These are phyloP conservation scores for Pocillopora verrucosa DNA, from an alignment of 64 coral and sea anemone genomes.

Conservation along the genomic window DNA sequence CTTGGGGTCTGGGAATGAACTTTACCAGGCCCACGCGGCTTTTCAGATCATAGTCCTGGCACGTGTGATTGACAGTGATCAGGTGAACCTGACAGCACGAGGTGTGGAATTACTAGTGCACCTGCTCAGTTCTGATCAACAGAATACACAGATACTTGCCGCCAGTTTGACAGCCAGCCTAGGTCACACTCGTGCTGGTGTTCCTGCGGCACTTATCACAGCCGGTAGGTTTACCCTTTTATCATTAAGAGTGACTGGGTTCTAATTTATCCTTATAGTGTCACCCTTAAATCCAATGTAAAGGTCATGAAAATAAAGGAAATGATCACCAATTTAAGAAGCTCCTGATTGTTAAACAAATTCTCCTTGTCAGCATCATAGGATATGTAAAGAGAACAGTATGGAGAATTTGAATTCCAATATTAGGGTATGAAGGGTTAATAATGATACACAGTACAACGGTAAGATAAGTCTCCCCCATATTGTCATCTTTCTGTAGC, in stretches of 20 bases:
- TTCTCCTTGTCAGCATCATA: too few species aligned
- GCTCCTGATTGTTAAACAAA: too few species aligned
- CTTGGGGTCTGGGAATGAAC: slow-evolving; percentile 57
- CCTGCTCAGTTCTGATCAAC: slow-evolving; percentile 70
- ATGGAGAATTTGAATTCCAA: too few species aligned
- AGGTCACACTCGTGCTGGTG: slow-evolving; percentile 89
- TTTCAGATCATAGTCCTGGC: slow-evolving; percentile 97
- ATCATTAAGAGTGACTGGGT: background rate
- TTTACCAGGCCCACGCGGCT: slow-evolving; percentile 91
- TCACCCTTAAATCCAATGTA: too few species aligned
- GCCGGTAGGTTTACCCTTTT: slow-evolving; percentile 55
- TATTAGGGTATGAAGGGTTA: too few species aligned
- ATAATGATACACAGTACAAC: too few species aligned
- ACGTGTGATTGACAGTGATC: slow-evolving; percentile 90
- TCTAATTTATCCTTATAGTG: too few species aligned
- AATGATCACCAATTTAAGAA: too few species aligned
- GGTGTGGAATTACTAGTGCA: slow-evolving; percentile 84
- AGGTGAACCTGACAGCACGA: slow-evolving; percentile 89
- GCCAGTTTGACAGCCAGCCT: slow-evolving; percentile 96
- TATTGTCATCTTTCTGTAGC: too few species aligned
- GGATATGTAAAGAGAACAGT: too few species aligned
- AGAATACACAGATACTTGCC: slow-evolving; percentile 72
- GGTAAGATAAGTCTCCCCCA: too few species aligned
- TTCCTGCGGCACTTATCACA: slow-evolving; percentile 89
- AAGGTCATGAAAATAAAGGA: too few species aligned